These are phyloP conservation scores for Euspilapteryx auroguttella DNA, from an alignment of 2,888 invertebrate species.

Conservation along the genomic window DNA sequence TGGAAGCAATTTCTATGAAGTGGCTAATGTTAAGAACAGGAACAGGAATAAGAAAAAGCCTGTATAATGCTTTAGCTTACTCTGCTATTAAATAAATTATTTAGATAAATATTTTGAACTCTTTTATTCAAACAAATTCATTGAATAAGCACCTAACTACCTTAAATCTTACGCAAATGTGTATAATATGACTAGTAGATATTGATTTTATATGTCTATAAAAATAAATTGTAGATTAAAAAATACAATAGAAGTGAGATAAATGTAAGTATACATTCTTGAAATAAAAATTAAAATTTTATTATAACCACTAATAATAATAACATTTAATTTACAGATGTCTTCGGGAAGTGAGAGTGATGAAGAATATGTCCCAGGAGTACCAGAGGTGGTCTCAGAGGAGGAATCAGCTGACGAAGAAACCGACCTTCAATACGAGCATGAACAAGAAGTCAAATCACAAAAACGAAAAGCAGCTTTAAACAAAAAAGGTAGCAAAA, in stretches of 20 bases:
- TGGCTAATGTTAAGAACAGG: constrained; percentile 85
- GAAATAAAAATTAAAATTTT: no score
- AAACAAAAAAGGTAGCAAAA: constrained; percentile 22
- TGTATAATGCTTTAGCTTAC: no score
- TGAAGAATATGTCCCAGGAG: constrained; percentile 75
- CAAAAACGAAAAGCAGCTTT: constrained; percentile 28
- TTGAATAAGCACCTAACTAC: no score
- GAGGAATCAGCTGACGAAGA: constrained; percentile 68
- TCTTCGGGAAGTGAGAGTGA: constrained; percentile 77
- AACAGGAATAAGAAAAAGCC: constrained; percentile 71
- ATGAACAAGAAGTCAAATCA: constrained; percentile 31
- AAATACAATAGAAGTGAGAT: no score
- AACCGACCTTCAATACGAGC: constrained; percentile 58
- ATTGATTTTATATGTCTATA: no score
- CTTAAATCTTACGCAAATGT: no score
- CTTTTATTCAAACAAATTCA: no score
- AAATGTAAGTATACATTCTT: no score
- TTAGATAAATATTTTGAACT: constrained; percentile 5
- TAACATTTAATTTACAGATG: constrained; percentile 41
- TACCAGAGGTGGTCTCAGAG: constrained; percentile 66
- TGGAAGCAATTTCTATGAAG: constrained; percentile 89
- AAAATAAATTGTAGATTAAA: no score
- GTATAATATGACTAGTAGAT: no score
- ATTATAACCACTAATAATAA: no score
- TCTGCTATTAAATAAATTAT: constrained; percentile 3